Base-by-base conservation (phyloP, 2,888 invertebrate genomes). In the Glaucopsyche alexis region DNA sequence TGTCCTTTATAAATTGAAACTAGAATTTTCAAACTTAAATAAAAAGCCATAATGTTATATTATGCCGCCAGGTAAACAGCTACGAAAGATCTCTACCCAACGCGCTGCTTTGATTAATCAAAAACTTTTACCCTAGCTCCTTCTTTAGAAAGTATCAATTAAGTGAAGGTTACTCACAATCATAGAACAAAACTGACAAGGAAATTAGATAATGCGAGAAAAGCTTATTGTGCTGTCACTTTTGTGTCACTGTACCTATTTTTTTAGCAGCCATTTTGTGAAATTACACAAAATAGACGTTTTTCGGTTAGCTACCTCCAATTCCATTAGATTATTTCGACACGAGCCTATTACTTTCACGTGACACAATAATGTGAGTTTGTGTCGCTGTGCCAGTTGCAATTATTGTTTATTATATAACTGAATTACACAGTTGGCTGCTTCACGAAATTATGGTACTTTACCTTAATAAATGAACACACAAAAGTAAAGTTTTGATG, bases 211-310 rank as follows among this genome's bases (percentile, higher is more conserved):
- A 90, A 91, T 89, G 82, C 86, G 87, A 87, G 87, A 89, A 86
- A 86, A 82, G 80, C 81, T 79, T 84, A 91, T 93, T 92, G 91
- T 91, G 87, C 86, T 87, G 88, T 82, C 84, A 82, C 79, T 81
- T 82, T 79, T 81, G 84, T 91, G 91, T 91, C 91, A 88, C 85
- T 83, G 84, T 80, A 82, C 84, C 85, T 87, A 88, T 88, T 7
- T 42, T 90, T 87, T 88, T 88, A 90, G 90, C 87, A 85, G 85
- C 84, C 85, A 89, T 90, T 89, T 91, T 89, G 87, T 89, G 86
- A 88, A 87, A 90, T 91, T 90, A 91, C 90, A 90, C 87, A 84
- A 87, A 91, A 90, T 87, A 87, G 88, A 90, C 86, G 90, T 90
- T 91, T 90, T 87, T 89, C 89, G 90, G 91, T 90, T 90, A 89